Evolutionary conservation across 1,140 invertebrate species (phyloP).

Genomic region (Bombyx mandarina): DNA sequence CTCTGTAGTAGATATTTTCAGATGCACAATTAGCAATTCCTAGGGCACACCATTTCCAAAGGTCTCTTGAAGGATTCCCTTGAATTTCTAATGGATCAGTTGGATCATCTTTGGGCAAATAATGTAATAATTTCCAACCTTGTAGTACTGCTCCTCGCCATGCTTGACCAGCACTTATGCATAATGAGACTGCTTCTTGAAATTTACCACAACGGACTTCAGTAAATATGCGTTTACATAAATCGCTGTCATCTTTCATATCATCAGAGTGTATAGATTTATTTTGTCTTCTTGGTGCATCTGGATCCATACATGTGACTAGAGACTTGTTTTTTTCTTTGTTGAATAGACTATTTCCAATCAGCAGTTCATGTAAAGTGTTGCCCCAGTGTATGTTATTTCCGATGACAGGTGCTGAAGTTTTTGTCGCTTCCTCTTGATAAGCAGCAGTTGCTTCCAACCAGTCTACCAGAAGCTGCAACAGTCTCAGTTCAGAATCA

Average conservation of each 20-base stretch:
- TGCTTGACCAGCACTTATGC: slow-evolving; percentile 87
- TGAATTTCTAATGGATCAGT: slow-evolving; percentile 74
- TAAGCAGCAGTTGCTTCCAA: slow-evolving; percentile 87
- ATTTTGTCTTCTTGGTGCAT: slow-evolving; percentile 87
- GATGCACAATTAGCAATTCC: slow-evolving; percentile 73
- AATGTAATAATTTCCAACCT: slow-evolving; percentile 83
- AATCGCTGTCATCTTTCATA: slow-evolving; percentile 86
- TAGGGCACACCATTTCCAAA: slow-evolving; percentile 92
- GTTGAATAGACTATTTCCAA: slow-evolving; percentile 66
- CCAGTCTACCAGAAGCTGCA: slow-evolving; percentile 93
- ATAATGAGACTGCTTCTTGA: slow-evolving; percentile 86
- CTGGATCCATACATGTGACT: slow-evolving; percentile 90
- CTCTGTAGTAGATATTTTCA: slow-evolving; percentile 75
- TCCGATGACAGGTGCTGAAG: slow-evolving; percentile 78
- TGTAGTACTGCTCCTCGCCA: slow-evolving; percentile 92
- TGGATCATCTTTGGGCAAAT: slow-evolving; percentile 51
- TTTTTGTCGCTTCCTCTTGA: slow-evolving; percentile 74
- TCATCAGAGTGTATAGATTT: slow-evolving; percentile 90
- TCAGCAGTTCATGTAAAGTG: slow-evolving; percentile 85
- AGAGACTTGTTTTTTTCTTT: slow-evolving; percentile 55
- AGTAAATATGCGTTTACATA: slow-evolving; percentile 79
- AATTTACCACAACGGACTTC: slow-evolving; percentile 88
- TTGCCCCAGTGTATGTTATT: slow-evolving; percentile 91
- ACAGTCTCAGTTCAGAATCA: slow-evolving; percentile 80
- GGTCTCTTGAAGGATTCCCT: slow-evolving; percentile 89